phyloP scores from a whole-genome alignment of 1,140 invertebrate genomes.

The Aphidius ervi region DNA sequence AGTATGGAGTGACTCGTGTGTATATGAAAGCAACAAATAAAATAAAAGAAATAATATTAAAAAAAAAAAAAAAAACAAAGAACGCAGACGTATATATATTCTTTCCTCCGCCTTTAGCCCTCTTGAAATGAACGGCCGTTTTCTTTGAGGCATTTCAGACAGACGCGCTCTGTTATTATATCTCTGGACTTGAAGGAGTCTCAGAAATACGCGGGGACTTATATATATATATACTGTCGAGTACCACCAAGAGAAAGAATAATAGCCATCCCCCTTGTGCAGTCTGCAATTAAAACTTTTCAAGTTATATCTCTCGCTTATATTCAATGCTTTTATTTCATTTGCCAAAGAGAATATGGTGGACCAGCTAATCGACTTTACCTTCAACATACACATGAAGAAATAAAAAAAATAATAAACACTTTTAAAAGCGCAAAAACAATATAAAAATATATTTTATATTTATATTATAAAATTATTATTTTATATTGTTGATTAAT shows the following conservation, averaged over 20 bases:
- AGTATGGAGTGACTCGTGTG: constrained; percentile 8
- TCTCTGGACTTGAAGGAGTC: constrained; percentile 23
- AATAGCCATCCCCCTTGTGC: constrained; percentile 43
- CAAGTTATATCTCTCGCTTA: constrained; percentile 16
- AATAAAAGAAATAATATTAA: constrained; percentile 20
- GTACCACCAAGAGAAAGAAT: constrained; percentile 41
- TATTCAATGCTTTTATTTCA: constrained; percentile 3
- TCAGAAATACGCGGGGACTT: constrained; percentile 21
- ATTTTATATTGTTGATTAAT: too few relatives aligned
- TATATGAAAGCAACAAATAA: constrained; percentile 30
- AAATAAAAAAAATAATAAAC: neutral
- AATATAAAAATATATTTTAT: too few relatives aligned
- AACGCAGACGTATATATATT: neutral
- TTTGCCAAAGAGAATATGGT: constrained; percentile 4
- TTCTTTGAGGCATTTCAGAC: constrained; percentile 37
- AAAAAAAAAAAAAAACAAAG: constrained; percentile 26
- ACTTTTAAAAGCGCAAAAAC: neutral
- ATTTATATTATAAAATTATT: too few relatives aligned
- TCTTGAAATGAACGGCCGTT: constrained; percentile 36
- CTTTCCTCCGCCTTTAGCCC: too few relatives aligned
- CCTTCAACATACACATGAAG: constrained; percentile 4
- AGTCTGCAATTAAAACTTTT: constrained; percentile 51
- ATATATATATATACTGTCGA: constrained; percentile 20
- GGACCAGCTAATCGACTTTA: constrained; percentile 14
- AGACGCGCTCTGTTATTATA: constrained; percentile 51